Conservation (phyloP, 2,113 vertebrate species). For the Brachypodius melanocephalos region DNA sequence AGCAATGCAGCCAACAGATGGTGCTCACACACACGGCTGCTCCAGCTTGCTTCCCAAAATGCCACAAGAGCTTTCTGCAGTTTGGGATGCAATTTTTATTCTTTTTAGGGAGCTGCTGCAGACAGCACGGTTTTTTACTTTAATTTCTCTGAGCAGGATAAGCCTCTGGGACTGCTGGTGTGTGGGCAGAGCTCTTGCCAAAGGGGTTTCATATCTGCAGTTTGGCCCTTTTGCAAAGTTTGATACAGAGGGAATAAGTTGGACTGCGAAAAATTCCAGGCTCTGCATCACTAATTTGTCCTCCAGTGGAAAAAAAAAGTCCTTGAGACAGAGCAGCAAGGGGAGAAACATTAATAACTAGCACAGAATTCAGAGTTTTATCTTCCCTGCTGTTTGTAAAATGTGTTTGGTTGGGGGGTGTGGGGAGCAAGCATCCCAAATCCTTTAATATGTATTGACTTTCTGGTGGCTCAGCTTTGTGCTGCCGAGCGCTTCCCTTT, state of each 20-base stretch:
- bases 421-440: background rate
- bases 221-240: background rate
- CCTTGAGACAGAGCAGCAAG: background rate
- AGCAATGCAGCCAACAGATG: conserved; percentile 22
- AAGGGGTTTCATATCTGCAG: background rate
- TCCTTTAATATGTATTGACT: conserved; percentile 30
- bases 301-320: background rate
- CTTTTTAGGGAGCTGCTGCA: background rate
- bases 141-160: background rate
- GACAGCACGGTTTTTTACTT: background rate
- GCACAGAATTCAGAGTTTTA: background rate
- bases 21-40: background rate
- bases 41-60: background rate
- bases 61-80: background rate
- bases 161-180: background rate
- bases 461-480: background rate
- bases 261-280: background rate
- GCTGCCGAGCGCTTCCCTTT: background rate
- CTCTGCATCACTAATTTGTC: background rate
- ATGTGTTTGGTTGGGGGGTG: background rate
- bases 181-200: background rate
- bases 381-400: conserved; percentile 1
- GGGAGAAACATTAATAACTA: background rate
- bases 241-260: background rate
- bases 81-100: background rate